Base-by-base conservation (phyloP, 2,113 vertebrate species). In the Cichladusa arquata region DNA sequence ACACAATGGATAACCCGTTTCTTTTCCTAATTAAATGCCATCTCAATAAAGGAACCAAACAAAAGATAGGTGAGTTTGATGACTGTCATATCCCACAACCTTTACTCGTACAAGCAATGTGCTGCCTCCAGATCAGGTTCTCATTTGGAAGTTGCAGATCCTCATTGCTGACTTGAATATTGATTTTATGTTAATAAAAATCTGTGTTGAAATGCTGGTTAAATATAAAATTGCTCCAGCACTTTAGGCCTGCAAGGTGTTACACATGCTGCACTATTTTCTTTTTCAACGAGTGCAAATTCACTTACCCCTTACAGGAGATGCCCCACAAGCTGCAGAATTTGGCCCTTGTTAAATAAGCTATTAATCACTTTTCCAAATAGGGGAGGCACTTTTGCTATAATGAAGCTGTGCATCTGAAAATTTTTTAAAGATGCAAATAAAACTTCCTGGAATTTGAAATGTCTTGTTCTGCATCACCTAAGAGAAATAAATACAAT, bases 101-200 rank as follows among this genome's bases (percentile, higher is more conserved):
- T 85, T 65, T 81, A 73, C 22, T 69, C 50, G 23, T 19, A 42
- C 0, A 0, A 91, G 57, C 44, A 85, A 53, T 20, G 28, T 1
- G 3, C 8, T 88, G 50, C 61, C 48, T 80, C 67, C 74, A 77
- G 77, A 90, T 40, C 61, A 77, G 42, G 29, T 74, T 79, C 77
- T 85, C 66, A 69, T 65, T 33, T 4, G 3, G 29, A 95, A 93
- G 54, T 25, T 90, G 89, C 74, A 80, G 71, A 71, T 89, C 28
- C 33, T 11, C 50, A 38, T 1, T 42, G 57, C 88, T 81, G 57
- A 91, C 57, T n/a, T 50, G 42, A 90, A 88, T 88, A 81, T 28
- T 76, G 78, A 72, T 91, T 92, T 85, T 73, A 91, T 85, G 58
- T 65, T 91, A 95, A 92, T 66, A 85, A 92, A 87, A 80, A 11